These are phyloP conservation scores for Epinephelus lanceolatus DNA, from an alignment of 2,113 vertebrate species.

Conservation along the genomic window DNA sequence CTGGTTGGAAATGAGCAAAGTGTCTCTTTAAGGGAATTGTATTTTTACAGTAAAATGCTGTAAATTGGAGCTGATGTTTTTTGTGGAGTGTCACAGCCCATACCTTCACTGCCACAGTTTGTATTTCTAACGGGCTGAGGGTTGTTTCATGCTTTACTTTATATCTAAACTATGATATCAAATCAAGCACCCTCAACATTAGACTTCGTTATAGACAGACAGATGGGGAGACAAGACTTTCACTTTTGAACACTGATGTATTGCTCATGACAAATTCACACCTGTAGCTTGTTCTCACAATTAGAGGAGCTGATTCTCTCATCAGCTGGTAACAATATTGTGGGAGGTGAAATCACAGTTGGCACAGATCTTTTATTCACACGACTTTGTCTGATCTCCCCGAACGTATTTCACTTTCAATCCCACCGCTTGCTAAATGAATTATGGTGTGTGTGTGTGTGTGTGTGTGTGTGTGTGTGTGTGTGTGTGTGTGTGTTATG, in stretches of 20 bases:
- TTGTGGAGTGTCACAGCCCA: background rate
- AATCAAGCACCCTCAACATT: slow-evolving; percentile 1
- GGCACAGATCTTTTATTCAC: slow-evolving; percentile 8
- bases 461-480: background rate
- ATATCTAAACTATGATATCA: background rate
- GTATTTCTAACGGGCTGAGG: background rate
- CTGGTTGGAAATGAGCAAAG: no score
- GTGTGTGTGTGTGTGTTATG: background rate
- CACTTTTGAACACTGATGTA: background rate
- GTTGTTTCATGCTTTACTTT: slow-evolving; percentile 7
- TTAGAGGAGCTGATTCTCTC: slow-evolving; percentile 7
- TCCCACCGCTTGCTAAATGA: background rate
- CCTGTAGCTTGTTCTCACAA: slow-evolving; percentile 13
- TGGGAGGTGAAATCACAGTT: slow-evolving; percentile 23
- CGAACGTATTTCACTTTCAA: background rate
- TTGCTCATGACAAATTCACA: slow-evolving; percentile 23
- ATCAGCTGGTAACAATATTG: slow-evolving; percentile 21
- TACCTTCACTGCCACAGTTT: background rate
- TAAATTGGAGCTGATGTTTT: slow-evolving; percentile 4
- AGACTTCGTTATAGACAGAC: background rate
- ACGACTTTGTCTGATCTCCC: background rate
- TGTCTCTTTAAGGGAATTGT: background rate
- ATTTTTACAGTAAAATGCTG: background rate
- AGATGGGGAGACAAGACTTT: background rate
- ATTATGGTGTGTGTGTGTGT: background rate